Evolutionary conservation across 2,113 vertebrate species (phyloP).

Genomic region (Heteronetta atricapilla): DNA sequence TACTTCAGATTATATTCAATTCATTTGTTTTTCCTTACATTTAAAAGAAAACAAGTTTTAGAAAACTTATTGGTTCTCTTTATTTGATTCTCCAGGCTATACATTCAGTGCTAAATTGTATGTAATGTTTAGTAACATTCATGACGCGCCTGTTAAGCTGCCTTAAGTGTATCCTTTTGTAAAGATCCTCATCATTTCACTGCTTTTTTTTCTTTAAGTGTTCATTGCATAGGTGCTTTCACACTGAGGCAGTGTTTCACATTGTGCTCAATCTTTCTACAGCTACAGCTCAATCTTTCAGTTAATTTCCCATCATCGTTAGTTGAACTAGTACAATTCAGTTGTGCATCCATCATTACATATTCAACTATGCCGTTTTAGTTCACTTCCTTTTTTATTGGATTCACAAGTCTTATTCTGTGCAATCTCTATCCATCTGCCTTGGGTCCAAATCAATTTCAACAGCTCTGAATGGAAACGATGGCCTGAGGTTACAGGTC

Average conservation of each 20-base stretch:
- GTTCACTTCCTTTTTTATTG: slow-evolving; percentile 18
- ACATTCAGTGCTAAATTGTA: background rate
- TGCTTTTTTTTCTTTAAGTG: background rate
- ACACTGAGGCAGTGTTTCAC: background rate
- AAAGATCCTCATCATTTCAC: background rate
- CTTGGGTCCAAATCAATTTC: slow-evolving; percentile 20
- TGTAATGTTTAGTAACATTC: background rate
- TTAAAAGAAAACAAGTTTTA: background rate
- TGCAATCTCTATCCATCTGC: background rate
- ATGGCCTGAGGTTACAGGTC: background rate
- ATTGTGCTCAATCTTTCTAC: slow-evolving; percentile 26
- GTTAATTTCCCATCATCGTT: background rate
- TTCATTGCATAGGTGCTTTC: background rate
- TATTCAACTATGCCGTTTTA: slow-evolving; percentile 1
- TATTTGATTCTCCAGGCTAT: background rate
- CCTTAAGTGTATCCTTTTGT: background rate
- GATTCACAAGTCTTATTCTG: background rate
- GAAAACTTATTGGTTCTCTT: background rate
- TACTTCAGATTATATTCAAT: background rate
- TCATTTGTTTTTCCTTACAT: background rate
- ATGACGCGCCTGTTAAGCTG: background rate
- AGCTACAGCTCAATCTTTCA: background rate
- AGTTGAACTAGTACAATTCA: background rate
- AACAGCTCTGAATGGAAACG: background rate
- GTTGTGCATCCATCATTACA: background rate